These are phyloP conservation scores for Perodicticus potto DNA, from an alignment of 2,797 vertebrate genomes.

Conservation along the genomic window DNA sequence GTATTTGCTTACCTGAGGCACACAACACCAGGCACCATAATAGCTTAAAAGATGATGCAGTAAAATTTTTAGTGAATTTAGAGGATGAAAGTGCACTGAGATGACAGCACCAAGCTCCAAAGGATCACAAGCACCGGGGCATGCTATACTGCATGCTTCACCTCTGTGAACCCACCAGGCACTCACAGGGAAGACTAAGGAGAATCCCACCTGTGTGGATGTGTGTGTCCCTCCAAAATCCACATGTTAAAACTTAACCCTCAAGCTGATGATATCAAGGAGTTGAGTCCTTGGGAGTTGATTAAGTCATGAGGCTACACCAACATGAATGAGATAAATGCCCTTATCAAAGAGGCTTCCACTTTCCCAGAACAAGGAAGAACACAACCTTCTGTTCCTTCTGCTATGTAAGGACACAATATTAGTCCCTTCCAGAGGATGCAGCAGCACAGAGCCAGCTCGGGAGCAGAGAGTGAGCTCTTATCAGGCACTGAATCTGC, in stretches of 20 bases:
- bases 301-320: background rate
- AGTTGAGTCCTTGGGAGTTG: background rate
- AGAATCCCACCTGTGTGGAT: background rate
- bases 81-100: background rate
- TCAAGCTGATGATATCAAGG: background rate
- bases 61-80: background rate
- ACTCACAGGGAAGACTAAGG: background rate
- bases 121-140: background rate
- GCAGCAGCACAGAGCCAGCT: background rate
- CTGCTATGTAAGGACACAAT: background rate
- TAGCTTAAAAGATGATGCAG: background rate
- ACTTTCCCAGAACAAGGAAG: background rate
- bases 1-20: background rate
- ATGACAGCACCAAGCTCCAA: background rate
- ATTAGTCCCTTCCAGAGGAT: background rate
- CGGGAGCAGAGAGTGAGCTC: background rate
- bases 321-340: background rate
- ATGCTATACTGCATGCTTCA: background rate
- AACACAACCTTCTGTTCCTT: background rate
- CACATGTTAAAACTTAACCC: background rate
- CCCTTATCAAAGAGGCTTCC: background rate
- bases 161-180: background rate
- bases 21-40: background rate
- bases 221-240: background rate
- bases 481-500: background rate